Conservation (phyloP, 1,140 invertebrate genomes). For the Drosophila aff. region DNA sequence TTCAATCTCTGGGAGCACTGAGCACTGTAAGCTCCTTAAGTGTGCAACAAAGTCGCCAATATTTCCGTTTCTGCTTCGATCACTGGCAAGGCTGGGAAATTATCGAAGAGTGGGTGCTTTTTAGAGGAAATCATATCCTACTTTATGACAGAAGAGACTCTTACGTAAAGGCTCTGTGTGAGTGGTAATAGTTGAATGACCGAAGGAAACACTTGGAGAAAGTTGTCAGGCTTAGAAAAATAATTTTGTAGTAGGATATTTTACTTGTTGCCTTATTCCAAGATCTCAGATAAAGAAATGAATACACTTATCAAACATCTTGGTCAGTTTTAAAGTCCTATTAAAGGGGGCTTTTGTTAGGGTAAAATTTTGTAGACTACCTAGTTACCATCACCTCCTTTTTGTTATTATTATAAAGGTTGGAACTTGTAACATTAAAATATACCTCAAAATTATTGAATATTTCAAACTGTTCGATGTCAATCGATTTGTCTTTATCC, state of each 20-base stretch:
- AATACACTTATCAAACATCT: not conserved
- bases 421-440: too few species aligned
- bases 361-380: not conserved
- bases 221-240: not conserved
- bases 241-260: not conserved
- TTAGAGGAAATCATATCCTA: not conserved
- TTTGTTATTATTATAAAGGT: not conserved
- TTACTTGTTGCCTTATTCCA: not conserved
- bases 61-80: conserved; percentile 30
- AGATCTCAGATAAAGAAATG: not conserved
- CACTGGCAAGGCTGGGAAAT: conserved; percentile 21
- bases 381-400: not conserved
- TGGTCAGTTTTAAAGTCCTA: not conserved
- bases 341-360: not conserved
- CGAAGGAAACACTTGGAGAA: not conserved
- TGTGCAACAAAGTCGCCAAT: conserved; percentile 41
- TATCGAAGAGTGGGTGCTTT: not conserved
- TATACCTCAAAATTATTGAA: not conserved
- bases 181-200: not conserved
- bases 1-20: conserved; percentile 15
- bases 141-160: not conserved
- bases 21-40: conserved; percentile 63
- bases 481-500: not conserved
- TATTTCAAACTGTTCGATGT: not conserved
- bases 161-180: not conserved